A percentile compares a stretch with the other conserved stretches of the same genome.
These are phyloP conservation scores for Tursiops truncatus DNA, from an alignment of 2,113 vertebrate genomes.

Conservation along the genomic window DNA sequence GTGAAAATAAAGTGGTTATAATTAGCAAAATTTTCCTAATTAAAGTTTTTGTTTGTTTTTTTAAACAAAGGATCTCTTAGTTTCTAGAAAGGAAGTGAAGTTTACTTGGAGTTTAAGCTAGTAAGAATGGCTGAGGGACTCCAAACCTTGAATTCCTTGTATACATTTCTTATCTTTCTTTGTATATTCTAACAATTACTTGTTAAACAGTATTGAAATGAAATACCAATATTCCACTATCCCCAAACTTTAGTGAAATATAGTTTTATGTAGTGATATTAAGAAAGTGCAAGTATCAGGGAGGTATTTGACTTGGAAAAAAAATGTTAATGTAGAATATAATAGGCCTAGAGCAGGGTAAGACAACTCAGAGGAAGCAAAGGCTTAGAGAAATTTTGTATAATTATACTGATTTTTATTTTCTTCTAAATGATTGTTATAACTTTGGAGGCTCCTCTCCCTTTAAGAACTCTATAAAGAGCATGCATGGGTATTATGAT, in stretches of 20 bases:
- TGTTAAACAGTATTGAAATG: background rate
- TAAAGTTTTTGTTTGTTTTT: background rate
- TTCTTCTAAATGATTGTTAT: background rate
- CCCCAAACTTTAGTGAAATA: background rate
- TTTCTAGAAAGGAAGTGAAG: background rate
- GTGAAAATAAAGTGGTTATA: background rate
- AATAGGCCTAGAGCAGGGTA: background rate
- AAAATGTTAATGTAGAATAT: background rate
- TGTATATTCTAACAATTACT: background rate
- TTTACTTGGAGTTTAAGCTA: background rate
- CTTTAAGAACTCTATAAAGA: background rate
- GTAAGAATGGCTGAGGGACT: background rate
- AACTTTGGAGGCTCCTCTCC: background rate
- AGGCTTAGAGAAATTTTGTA: background rate
- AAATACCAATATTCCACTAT: background rate
- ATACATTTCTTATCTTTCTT: background rate
- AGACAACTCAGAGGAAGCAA: background rate
- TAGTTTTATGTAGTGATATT: background rate
- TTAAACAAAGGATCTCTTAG: background rate
- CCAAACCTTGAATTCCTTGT: background rate
- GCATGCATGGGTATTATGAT: accelerated
- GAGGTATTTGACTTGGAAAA: background rate
- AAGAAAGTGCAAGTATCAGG: background rate
- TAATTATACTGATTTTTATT: background rate
- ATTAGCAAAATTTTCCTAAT: background rate